A percentile compares a stretch with the other conserved stretches of the same genome.
Evolutionary conservation across 2,888 invertebrate genomes (phyloP).

Genomic region (Euplagia quadripunctaria): DNA sequence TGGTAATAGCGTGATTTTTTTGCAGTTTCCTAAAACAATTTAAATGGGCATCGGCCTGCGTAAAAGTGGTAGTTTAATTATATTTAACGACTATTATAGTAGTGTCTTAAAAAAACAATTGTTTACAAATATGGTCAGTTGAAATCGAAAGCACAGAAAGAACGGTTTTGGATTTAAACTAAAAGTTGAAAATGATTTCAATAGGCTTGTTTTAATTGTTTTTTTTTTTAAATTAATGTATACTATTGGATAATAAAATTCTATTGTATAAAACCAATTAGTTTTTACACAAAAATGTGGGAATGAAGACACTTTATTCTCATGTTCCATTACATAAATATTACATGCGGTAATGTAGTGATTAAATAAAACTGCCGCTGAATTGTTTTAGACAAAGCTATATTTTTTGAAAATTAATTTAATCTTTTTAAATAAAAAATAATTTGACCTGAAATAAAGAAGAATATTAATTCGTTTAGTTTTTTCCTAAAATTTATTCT

Average conservation of each 20-base stretch:
- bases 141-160: background rate
- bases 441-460: background rate
- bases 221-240: conserved; percentile 1
- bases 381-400: background rate
- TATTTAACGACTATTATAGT: conserved; percentile 60
- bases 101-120: conserved; percentile 60
- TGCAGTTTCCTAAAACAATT: conserved; percentile 36
- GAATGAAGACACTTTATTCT: conserved; percentile 9
- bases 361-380: background rate
- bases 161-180: background rate
- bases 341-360: conserved; percentile 2
- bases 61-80: conserved; percentile 53
- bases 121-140: conserved; percentile 19
- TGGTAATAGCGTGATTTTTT: conserved; percentile 27
- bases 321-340: conserved; percentile 14
- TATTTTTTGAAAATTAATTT: background rate
- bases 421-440: background rate
- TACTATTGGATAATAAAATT: conserved; percentile 8
- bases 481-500: too few species aligned
- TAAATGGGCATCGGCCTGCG: conserved; percentile 47
- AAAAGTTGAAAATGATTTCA: background rate
- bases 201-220: conserved; percentile 40
- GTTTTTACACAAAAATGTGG: conserved; percentile 2
- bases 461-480: too few species aligned
- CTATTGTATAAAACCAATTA: conserved; percentile 12